phyloP scores from a whole-genome alignment of 2,888 invertebrate species.

The Stenodera caucasica region DNA sequence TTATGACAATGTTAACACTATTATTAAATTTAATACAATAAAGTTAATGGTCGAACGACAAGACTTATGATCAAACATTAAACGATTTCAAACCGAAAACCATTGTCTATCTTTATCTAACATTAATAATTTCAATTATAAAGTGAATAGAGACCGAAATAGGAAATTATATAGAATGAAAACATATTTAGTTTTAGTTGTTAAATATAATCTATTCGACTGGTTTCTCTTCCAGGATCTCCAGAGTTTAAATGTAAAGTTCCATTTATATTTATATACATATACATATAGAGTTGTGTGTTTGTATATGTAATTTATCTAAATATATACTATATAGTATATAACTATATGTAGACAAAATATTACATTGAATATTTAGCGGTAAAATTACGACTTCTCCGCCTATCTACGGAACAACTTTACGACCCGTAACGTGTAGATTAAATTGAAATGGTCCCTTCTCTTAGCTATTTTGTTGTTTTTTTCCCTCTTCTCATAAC shows the following conservation, averaged over 20 bases:
- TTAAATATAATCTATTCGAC: background rate
- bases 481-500: background rate
- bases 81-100: too few species aligned
- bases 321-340: background rate
- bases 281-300: too few species aligned
- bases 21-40: too few species aligned
- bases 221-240: background rate
- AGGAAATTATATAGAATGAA: background rate
- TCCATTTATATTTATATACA: too few species aligned
- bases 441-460: conserved; percentile 6
- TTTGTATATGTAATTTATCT: too few species aligned
- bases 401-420: conserved; percentile 2
- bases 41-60: too few species aligned
- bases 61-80: too few species aligned
- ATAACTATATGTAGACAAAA: background rate
- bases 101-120: too few species aligned
- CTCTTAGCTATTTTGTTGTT: background rate
- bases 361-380: conserved; percentile 7
- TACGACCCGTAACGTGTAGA: conserved; percentile 5
- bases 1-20: too few species aligned
- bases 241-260: too few species aligned
- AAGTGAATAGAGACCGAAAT: background rate
- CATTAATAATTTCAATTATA: too few species aligned
- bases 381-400: background rate
- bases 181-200: background rate